phyloP scores from a whole-genome alignment of 2,113 vertebrate genomes.

The Xenus cinereus region DNA sequence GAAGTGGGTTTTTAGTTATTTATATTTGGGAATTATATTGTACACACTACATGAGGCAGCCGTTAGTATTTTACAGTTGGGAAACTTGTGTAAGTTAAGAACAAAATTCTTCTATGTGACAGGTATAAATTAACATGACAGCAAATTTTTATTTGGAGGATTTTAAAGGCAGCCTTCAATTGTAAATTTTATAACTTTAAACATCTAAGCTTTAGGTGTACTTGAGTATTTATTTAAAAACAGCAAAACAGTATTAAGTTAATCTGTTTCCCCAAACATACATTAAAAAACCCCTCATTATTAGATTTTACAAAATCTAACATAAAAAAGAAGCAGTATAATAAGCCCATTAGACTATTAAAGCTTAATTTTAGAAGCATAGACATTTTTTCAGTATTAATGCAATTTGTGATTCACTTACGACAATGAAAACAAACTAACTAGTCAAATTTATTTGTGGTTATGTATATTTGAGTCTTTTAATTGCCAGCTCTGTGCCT shows the following conservation, averaged over 20 bases:
- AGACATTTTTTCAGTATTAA: neutral
- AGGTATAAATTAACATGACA: neutral
- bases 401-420: neutral
- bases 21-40: neutral
- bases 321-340: neutral
- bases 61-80: neutral
- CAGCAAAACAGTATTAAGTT: neutral
- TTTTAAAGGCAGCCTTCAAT: neutral
- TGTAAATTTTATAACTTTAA: neutral
- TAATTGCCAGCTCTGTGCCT: neutral
- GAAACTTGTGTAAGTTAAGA: neutral
- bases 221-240: neutral
- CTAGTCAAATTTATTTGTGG: neutral
- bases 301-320: neutral
- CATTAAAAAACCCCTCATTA: neutral
- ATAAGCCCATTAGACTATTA: neutral
- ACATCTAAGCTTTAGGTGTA: neutral
- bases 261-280: neutral
- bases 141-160: neutral
- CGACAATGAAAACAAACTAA: neutral
- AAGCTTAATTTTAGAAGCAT: neutral
- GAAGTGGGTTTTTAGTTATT: neutral
- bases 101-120: neutral
- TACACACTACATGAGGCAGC: neutral
- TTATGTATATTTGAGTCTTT: neutral